These are phyloP conservation scores for Spea hammondii DNA, from an alignment of 2,797 vertebrate species.

Conservation along the genomic window DNA sequence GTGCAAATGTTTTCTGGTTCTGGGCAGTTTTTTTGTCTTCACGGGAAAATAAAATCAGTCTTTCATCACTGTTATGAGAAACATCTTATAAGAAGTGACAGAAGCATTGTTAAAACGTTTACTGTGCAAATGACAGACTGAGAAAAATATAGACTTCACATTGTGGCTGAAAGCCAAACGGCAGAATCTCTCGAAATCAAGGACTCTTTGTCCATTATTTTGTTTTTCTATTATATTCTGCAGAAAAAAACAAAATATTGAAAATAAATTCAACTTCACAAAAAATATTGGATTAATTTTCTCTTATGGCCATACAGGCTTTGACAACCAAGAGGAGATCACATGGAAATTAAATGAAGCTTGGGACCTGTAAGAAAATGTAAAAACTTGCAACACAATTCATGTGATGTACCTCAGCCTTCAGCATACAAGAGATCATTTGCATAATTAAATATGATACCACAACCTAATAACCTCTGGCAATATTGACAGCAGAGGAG, in stretches of 20 bases:
- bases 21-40: not conserved
- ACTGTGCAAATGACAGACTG: conserved; percentile 43
- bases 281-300: conserved; percentile 62
- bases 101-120: conserved; percentile 49
- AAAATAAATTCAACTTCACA: conserved; percentile 57
- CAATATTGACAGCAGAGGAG: conserved; percentile 42
- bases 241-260: conserved; percentile 55
- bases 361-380: not conserved
- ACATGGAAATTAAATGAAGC: conserved; percentile 25
- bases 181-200: conserved; percentile 59
- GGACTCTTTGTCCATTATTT: conserved; percentile 57
- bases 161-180: conserved; percentile 53
- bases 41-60: too few species aligned
- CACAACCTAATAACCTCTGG: conserved; percentile 47
- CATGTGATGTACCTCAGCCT: conserved; percentile 49
- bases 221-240: conserved; percentile 58
- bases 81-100: conserved; percentile 42
- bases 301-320: conserved; percentile 18
- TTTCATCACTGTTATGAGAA: conserved; percentile 14
- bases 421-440: conserved; percentile 49
- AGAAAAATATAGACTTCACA: conserved; percentile 53
- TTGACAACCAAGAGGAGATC: not conserved
- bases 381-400: conserved; percentile 12
- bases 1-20: conserved; percentile 13
- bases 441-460: conserved; percentile 53